Percentiles rank a stretch among this genome's conserved stretches.
Evolutionary conservation across 2,797 vertebrate species (phyloP).

Genomic region (Characodon lateralis): DNA sequence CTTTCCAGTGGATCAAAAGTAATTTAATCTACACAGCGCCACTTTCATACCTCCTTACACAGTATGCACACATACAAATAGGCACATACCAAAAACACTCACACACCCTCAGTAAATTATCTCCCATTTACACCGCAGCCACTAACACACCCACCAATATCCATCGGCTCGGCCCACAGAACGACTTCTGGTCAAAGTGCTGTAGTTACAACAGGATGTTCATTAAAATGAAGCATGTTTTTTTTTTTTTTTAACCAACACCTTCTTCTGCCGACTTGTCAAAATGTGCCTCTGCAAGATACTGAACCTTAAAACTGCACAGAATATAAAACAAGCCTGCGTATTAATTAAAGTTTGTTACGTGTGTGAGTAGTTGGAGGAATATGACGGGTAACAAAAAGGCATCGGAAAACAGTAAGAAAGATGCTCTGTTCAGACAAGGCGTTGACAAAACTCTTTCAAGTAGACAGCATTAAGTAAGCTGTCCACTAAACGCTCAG

Average conservation of each 20-base stretch:
- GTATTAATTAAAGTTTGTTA: neutral
- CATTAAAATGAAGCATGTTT: neutral
- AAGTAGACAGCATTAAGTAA: neutral
- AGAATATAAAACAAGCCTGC: neutral
- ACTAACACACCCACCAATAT: neutral
- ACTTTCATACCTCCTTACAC: constrained; percentile 51
- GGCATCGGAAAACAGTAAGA: no score
- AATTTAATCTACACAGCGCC: constrained; percentile 54
- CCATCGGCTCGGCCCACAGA: neutral
- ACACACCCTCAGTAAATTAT: constrained; percentile 5
- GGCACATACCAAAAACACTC: neutral
- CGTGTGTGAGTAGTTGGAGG: neutral
- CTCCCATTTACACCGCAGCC: constrained; percentile 5
- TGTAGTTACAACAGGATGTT: neutral
- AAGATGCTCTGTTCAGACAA: neutral
- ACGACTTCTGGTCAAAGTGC: neutral
- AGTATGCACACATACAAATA: constrained; percentile 22
- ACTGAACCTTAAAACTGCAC: neutral
- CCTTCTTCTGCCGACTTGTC: neutral
- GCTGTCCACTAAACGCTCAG: neutral
- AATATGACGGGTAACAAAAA: no score
- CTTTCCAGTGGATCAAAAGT: neutral
- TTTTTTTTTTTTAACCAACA: neutral
- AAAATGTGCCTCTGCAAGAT: neutral
- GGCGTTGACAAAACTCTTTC: neutral